phyloP scores from a whole-genome alignment of 2,888 invertebrate genomes.

The Corbicula japonica region DNA sequence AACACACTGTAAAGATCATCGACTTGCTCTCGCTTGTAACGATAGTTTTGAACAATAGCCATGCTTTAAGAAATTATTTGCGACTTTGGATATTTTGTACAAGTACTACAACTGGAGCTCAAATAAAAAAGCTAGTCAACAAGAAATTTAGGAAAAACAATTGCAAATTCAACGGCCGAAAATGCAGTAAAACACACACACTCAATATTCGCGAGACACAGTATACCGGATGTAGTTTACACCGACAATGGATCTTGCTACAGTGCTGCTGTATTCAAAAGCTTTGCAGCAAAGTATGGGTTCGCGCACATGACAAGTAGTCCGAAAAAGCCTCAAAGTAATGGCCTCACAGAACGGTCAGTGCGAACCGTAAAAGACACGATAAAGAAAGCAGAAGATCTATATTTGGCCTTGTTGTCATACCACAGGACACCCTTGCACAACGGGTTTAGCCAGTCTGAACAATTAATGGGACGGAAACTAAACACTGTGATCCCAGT shows the following conservation, averaged over 20 bases:
- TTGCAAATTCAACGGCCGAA: no score
- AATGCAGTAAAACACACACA: slow-evolving; percentile 59
- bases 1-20: slow-evolving; percentile 39
- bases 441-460: slow-evolving; percentile 73
- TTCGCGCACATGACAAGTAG: slow-evolving; percentile 55
- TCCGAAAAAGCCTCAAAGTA: slow-evolving; percentile 52
- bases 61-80: slow-evolving; percentile 12
- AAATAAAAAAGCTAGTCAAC: slow-evolving; percentile 39
- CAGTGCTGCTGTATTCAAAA: slow-evolving; percentile 27
- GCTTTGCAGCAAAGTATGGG: slow-evolving; percentile 51
- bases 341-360: slow-evolving; percentile 43
- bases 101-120: slow-evolving; percentile 50
- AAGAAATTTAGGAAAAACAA: slow-evolving; percentile 44
- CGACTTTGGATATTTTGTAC: slow-evolving; percentile 37
- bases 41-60: slow-evolving; percentile 19
- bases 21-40: slow-evolving; percentile 40
- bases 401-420: slow-evolving; percentile 69
- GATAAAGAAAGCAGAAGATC: slow-evolving; percentile 71
- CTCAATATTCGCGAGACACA: slow-evolving; percentile 60
- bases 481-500: slow-evolving; percentile 67
- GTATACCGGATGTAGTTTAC: slow-evolving; percentile 42
- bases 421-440: slow-evolving; percentile 69
- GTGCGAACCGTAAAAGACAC: slow-evolving; percentile 37
- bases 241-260: slow-evolving; percentile 49
- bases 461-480: slow-evolving; percentile 75